Base-by-base conservation (phyloP, 1,140 invertebrate genomes). In the Drosophila yakuba region DNA sequence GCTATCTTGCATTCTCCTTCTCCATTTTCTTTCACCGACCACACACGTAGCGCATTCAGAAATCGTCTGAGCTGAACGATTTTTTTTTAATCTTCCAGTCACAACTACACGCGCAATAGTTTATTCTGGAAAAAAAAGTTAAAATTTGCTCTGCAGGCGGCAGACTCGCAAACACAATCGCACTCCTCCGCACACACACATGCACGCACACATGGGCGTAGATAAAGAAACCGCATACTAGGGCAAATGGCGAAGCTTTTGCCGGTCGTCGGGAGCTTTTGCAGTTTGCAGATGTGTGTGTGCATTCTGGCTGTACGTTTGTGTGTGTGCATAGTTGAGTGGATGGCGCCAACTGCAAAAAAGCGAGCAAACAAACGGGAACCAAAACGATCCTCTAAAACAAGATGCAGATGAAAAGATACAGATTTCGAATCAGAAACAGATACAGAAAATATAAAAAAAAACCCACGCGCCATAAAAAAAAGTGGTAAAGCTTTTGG, bases 101-200 rank as follows among this genome's bases (percentile, higher is more conserved):
- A 76, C 67, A 77, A 64, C 52, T 28, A 68, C 61, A 56, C 12
- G n/a, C 54, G 63, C 57, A 83, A 75, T 57, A 63, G 68, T 67
- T 71, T 78, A 59, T 74, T 78, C 56, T 68, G 59, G 20, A 43
- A 50, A 69, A 82, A 69, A 62, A 83, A 78, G 60, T 47, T 69
- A 60, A 68, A 78, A 68, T 81, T 78, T 64, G 74, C 69, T 85
- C 80, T 84, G 72, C 66, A 73, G 58, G 54, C 78, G 61, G 52
- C 69, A 17, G 51, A 23, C 60, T 48, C 44, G 54, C 25, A 41
- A 56, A 78, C 55, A 43, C 35, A 14, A 39, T 54, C 58, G 32
- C 75, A 54, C 54, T 51, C 47, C 35, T 35, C 50, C 36, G 36
- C 15, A 41, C 28, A 2, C 45, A 35, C 50, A 74, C 51, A 62